A percentile compares a stretch with the other conserved stretches of the same genome.
Conservation (phyloP, 1,140 invertebrate species). For the Dendroctonus ponderosae region DNA sequence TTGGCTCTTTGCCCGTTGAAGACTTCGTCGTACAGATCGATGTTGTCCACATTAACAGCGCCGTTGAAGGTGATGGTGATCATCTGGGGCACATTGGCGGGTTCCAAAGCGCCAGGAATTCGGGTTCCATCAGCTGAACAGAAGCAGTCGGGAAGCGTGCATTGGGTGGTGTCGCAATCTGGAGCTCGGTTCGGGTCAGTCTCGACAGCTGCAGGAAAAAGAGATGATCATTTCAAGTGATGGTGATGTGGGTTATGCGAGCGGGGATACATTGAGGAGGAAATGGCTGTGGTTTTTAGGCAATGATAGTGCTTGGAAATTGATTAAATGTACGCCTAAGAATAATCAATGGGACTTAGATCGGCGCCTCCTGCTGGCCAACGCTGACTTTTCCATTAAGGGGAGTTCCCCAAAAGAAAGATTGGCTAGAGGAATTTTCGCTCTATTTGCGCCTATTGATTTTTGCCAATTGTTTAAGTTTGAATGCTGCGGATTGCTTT, state of each 20-base stretch:
- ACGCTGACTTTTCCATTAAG: too few relatives aligned
- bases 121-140: slow-evolving; percentile 90
- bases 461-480: too few relatives aligned
- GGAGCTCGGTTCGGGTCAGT: slow-evolving; percentile 85
- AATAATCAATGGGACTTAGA: too few relatives aligned
- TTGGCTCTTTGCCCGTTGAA: slow-evolving; percentile 84
- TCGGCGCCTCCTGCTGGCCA: too few relatives aligned
- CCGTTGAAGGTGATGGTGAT: slow-evolving; percentile 93
- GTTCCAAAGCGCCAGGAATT: slow-evolving; percentile 80
- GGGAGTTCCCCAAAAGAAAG: too few relatives aligned
- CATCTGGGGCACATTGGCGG: slow-evolving; percentile 87
- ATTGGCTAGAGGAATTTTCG: too few relatives aligned
- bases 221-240: neutral
- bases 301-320: too few relatives aligned
- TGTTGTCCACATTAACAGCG: slow-evolving; percentile 91
- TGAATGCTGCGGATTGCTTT: too few relatives aligned
- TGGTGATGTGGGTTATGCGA: neutral
- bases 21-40: slow-evolving; percentile 86
- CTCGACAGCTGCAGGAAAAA: slow-evolving; percentile 69
- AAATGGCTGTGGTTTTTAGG: too few relatives aligned
- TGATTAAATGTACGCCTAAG: too few relatives aligned
- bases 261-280: too few relatives aligned
- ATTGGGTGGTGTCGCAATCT: slow-evolving; percentile 85
- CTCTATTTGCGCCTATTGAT: too few relatives aligned
- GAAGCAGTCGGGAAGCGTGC: slow-evolving; percentile 87